These are phyloP conservation scores for Xiphias gladius DNA, from an alignment of 2,113 vertebrate species.

Conservation along the genomic window DNA sequence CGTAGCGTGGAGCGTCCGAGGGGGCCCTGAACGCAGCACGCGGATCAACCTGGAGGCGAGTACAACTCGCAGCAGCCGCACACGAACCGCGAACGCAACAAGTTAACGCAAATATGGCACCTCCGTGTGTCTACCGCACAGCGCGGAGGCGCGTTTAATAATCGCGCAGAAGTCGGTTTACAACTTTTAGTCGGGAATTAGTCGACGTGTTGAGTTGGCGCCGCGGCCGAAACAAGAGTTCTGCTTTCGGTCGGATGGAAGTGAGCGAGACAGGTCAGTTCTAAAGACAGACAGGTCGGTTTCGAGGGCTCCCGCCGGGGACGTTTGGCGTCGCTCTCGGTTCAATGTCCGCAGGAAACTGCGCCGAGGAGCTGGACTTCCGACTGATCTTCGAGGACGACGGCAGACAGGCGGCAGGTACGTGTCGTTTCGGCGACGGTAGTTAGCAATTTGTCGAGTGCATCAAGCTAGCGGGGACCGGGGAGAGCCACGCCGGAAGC, in stretches of 20 bases:
- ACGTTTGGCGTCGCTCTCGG: constrained; percentile 53
- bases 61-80: constrained; percentile 38
- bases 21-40: constrained; percentile 32
- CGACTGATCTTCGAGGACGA: constrained; percentile 93
- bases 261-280: constrained; percentile 8
- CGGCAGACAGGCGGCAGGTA: constrained; percentile 86
- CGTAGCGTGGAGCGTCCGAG: background rate
- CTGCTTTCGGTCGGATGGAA: constrained; percentile 62
- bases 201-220: constrained; percentile 15
- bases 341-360: constrained; percentile 91
- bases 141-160: background rate
- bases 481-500: constrained; percentile 13
- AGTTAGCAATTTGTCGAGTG: constrained; percentile 8
- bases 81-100: constrained; percentile 36
- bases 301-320: background rate
- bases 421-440: constrained; percentile 41
- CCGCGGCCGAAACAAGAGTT: constrained; percentile 36
- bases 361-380: constrained; percentile 94
- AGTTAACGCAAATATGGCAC: constrained; percentile 11
- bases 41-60: constrained; percentile 57
- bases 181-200: constrained; percentile 4
- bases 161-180: background rate
- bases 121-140: rapidly evolving
- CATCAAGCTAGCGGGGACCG: background rate
- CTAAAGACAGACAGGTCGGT: constrained; percentile 61